Evolutionary conservation across 2,113 vertebrate species (phyloP), one percentile per base, ranked within the genome.

Genomic region (Stigmatopora nigra): DNA sequence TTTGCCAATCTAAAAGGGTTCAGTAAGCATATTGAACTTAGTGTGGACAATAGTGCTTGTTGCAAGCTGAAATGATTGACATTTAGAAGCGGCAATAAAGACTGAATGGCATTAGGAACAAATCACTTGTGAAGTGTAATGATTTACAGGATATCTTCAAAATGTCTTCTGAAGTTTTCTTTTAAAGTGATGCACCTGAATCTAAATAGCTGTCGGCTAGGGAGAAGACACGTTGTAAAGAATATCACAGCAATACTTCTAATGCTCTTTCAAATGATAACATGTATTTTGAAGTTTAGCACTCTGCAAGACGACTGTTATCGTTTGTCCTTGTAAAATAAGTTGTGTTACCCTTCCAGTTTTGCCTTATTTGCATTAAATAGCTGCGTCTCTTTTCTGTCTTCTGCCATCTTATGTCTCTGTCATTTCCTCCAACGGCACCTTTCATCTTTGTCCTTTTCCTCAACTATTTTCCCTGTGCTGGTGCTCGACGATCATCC

Each of bases 401-500:
- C 56, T 44, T 41, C 17, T 14, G 36, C 46, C 58, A 35, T 56
- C 38, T 64, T 64, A 47, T 61, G 35, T 41, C 41, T 62, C 53
- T 7, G 25, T 35, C 45, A 3, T 55, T 56, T 31, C 51, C 59
- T 53, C 38, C 16, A 20, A 56, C 59, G 12, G 12, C 36, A 25
- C 44, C 53, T 17, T 63, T 68, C 65, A 66, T 19, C 63, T 67
- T 53, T 13, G 46, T 59, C 13, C 19, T 2, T 52, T 74, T 73
- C 63, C 64, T 77, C 52, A 72, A 71, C 68, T 68, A 60, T 64
- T 67, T 44, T 51, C 77, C 64, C 70, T 68, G 59, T n/a, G 55
- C 71, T 52, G 38, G 45, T 36, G 66, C 67, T 81, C 75, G 63
- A 74, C 78, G 69, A 69, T 84, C 75, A 73, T 78, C 76, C 63